Evolutionary conservation across 2,888 invertebrate genomes (phyloP).

Genomic region (Pristionchus entomophagus): DNA sequence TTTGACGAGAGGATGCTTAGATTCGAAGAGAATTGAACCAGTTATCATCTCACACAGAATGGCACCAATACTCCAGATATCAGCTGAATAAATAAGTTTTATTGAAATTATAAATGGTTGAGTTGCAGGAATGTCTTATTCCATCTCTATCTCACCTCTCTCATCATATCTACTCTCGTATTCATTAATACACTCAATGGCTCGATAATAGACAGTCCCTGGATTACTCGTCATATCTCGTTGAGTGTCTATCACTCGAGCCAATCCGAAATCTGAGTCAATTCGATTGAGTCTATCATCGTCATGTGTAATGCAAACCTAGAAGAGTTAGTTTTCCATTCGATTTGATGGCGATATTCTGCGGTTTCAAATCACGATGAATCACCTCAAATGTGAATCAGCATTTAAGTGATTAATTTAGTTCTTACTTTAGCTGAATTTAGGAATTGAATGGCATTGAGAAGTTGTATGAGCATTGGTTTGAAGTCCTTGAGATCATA

Average conservation of each 20-base stretch:
- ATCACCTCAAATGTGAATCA: background rate
- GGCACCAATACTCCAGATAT: constrained; percentile 9
- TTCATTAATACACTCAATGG: background rate
- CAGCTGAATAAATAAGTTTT: background rate
- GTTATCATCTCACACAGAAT: constrained; percentile 7
- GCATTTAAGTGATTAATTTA: background rate
- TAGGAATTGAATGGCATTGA: background rate
- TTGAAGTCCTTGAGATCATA: background rate
- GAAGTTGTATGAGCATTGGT: background rate
- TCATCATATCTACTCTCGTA: background rate
- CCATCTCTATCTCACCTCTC: background rate
- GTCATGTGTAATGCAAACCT: background rate
- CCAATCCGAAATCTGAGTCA: background rate
- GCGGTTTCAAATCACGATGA: constrained; percentile 35
- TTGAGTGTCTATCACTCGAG: background rate
- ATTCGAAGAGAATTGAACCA: background rate
- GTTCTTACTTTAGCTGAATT: background rate
- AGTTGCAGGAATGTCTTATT: background rate
- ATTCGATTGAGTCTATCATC: background rate
- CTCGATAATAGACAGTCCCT: background rate
- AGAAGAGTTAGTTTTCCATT: background rate
- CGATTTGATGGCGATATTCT: background rate
- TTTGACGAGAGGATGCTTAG: background rate
- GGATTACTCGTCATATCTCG: background rate
- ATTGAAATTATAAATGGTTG: background rate